Conservation (phyloP, 2,888 invertebrate genomes). For the Argynnis bischoffii region DNA sequence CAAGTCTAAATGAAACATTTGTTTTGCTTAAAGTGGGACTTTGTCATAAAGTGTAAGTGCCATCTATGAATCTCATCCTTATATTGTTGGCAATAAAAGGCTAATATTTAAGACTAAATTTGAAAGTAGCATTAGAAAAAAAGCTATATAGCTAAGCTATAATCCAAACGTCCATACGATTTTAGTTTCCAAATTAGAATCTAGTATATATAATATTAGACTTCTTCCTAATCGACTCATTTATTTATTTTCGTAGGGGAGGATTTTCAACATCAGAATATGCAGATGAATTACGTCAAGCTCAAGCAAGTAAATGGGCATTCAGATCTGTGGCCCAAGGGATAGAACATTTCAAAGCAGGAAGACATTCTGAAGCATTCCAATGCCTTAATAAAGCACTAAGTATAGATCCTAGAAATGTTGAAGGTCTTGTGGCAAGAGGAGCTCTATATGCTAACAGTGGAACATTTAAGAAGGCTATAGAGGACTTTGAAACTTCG, state of each 20-base stretch:
- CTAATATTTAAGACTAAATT: too few relatives aligned
- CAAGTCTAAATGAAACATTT: too few relatives aligned
- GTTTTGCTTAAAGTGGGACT: too few relatives aligned
- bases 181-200: too few relatives aligned
- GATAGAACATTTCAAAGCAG: constrained; percentile 96
- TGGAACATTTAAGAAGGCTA: constrained; percentile 95
- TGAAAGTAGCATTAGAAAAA: too few relatives aligned
- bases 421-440: constrained; percentile 95
- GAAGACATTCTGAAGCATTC: constrained; percentile 96
- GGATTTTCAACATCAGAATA: constrained; percentile 91
- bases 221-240: not conserved
- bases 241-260: constrained; percentile 74
- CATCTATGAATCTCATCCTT: too few relatives aligned
- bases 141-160: too few relatives aligned
- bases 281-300: constrained; percentile 91
- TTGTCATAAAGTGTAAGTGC: too few relatives aligned
- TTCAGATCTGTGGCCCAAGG: constrained; percentile 97
- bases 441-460: constrained; percentile 97
- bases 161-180: too few relatives aligned
- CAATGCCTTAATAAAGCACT: constrained; percentile 96
- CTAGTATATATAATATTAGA: too few relatives aligned
- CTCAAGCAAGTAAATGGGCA: constrained; percentile 96
- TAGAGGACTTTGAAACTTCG: constrained; percentile 96
- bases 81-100: too few relatives aligned
- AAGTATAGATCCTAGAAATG: constrained; percentile 94